A percentile compares a stretch with the other conserved stretches of the same genome.
Evolutionary conservation across 2,797 vertebrate species (phyloP).

Genomic region (Etheostoma nigrum): DNA sequence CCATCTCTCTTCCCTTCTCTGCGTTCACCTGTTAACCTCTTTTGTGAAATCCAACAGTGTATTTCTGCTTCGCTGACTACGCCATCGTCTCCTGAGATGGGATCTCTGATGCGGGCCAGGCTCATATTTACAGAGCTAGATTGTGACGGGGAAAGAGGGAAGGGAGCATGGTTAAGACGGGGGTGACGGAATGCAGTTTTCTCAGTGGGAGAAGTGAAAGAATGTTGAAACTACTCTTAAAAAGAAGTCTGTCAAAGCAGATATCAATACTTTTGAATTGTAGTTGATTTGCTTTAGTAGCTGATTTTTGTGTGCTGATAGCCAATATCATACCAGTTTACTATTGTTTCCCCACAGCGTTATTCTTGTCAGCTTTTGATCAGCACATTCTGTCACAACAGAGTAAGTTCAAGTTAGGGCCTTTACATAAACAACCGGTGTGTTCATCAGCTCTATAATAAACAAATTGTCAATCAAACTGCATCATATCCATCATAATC

Average conservation of each 20-base stretch:
- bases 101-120: constrained; percentile 64
- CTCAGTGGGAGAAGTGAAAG: constrained; percentile 45
- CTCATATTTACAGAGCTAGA: constrained; percentile 66
- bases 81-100: constrained; percentile 66
- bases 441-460: constrained; percentile 12
- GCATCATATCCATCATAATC: constrained; percentile 24
- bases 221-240: constrained; percentile 33
- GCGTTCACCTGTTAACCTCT: constrained; percentile 76
- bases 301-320: constrained; percentile 1
- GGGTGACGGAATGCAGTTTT: constrained; percentile 29
- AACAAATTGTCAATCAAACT: constrained; percentile 36
- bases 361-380: constrained; percentile 9
- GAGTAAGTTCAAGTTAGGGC: not conserved
- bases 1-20: constrained; percentile 55
- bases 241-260: not conserved
- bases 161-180: constrained; percentile 15
- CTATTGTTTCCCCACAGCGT: constrained; percentile 14
- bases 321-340: not conserved
- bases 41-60: constrained; percentile 65
- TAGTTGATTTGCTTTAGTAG: not conserved
- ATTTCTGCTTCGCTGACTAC: constrained; percentile 60
- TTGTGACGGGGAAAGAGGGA: constrained; percentile 44
- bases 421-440: constrained; percentile 17
- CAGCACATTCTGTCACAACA: constrained; percentile 13
- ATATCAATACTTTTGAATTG: constrained; percentile 11